Percentiles rank a stretch among this genome's conserved stretches.
phyloP scores from a whole-genome alignment of 2,113 vertebrate species.

The Ornithorhynchus anatinus region DNA sequence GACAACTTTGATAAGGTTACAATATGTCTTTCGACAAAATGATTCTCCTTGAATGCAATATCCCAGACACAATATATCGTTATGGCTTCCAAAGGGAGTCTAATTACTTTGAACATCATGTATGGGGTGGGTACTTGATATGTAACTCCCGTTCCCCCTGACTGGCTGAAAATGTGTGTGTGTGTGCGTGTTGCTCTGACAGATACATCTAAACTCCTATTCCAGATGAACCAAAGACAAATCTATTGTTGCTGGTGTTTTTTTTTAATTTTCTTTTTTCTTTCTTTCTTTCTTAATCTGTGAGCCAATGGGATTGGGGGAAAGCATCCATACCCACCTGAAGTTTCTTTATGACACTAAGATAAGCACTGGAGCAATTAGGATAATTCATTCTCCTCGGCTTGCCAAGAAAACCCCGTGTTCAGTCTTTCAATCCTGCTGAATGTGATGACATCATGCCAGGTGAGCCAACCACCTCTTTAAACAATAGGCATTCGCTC shows the following conservation, averaged over 20 bases:
- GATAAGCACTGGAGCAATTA: conserved; percentile 32
- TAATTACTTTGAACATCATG: conserved; percentile 28
- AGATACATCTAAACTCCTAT: conserved; percentile 6
- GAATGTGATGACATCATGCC: conserved; percentile 31
- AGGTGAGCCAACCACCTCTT: conserved; percentile 46
- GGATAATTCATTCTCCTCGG: conserved; percentile 44
- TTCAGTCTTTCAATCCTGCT: conserved; percentile 43
- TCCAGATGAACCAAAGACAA: neutral
- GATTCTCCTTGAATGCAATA: neutral
- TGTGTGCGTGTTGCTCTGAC: conserved; percentile 1
- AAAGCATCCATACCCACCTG: conserved; percentile 1
- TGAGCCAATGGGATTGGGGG: neutral
- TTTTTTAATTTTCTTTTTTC: too few species aligned
- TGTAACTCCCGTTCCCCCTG: conserved; percentile 19
- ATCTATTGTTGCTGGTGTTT: neutral
- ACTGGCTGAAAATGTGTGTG: conserved; percentile 12
- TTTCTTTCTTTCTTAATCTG: neutral
- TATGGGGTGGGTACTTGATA: conserved; percentile 11
- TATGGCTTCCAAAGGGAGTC: conserved; percentile 5
- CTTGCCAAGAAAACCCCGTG: conserved; percentile 50
- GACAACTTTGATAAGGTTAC: neutral
- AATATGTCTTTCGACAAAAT: neutral
- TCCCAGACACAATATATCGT: neutral
- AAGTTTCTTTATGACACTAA: conserved; percentile 39
- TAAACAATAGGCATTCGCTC: conserved; percentile 53